Base-by-base conservation (phyloP, 2,113 vertebrate species). In the Campylomormyrus tamandua region DNA sequence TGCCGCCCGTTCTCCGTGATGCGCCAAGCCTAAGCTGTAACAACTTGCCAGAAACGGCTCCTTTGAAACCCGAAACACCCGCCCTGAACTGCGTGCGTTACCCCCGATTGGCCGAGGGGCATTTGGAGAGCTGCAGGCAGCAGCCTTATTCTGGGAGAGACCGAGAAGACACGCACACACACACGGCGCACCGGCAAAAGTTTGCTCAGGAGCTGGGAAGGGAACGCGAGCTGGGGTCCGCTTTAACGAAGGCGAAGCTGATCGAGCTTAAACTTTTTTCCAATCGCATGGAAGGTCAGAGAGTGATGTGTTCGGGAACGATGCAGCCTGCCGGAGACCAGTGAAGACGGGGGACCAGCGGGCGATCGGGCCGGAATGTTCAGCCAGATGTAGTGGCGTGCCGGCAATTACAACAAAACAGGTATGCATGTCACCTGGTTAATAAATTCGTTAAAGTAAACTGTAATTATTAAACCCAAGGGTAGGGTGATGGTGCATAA, bases 361-460 rank as follows among this genome's bases (percentile, higher is more conserved):
- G 62, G n/a, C 62, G 74, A 35, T 80, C 74, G 74, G 15, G 74
- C 35, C 35, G 35, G 35, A 35, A 80, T 15, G 15, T 31, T 70
- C 62, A 31, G 15, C 35, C 74, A 39, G 74, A 80, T 80, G 74
- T 42, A 80, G 74, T 19, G 35, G 31, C 35, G 35, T 80, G 35
- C 17, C 31, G 31, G 15, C 35, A 80, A 39, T 80, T 80, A 77
- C 15, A 42, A 42, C 35, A 80, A 42, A 42, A 13, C 35, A 80
- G 74, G 31, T 80, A 80, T 42, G 74, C 35, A 27, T 70, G 62
- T 27, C 62, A 70, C n/a, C n/a, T 70, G n/a, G 9, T 70, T 70
- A 70, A 70, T 70, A 70, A 70, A 70, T 70, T 70, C 62, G 74
- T 80, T 80, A 80, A 80, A 35, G 74, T 80, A 80, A 80, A 80